Evolutionary conservation across 2,797 vertebrate species (phyloP).

Genomic region (Arremon brunneinucha): DNA sequence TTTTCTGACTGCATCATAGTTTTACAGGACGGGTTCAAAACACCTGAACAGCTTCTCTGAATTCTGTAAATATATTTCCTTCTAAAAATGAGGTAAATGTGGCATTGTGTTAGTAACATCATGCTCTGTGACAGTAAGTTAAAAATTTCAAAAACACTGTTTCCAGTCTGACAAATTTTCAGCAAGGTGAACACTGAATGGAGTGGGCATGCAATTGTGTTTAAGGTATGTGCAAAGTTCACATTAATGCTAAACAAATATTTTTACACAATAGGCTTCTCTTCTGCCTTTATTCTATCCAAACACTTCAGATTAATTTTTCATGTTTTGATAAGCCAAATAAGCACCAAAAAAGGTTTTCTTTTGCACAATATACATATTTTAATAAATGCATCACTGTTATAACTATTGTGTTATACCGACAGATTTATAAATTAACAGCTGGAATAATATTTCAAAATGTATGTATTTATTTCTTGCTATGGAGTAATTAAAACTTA

Average conservation of each 20-base stretch:
- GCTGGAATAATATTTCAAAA: background rate
- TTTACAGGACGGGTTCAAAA: background rate
- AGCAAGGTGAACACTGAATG: background rate
- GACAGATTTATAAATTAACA: background rate
- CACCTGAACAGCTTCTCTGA: background rate
- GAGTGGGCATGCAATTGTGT: background rate
- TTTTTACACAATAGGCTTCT: background rate
- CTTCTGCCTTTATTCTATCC: background rate
- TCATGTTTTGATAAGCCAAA: background rate
- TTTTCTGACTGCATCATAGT: background rate
- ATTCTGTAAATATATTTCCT: background rate
- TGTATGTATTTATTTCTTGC: background rate
- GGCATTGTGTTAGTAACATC: background rate
- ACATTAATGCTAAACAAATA: background rate
- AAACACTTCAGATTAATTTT: background rate
- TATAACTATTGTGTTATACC: background rate
- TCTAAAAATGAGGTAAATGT: constrained; percentile 10
- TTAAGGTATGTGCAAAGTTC: background rate
- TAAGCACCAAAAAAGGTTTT: background rate
- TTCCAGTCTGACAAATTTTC: background rate
- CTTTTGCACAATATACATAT: background rate
- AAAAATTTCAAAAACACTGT: background rate
- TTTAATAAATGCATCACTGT: background rate
- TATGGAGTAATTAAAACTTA: background rate
- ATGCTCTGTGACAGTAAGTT: background rate